Evolutionary conservation across 1,140 invertebrate genomes (phyloP).

Genomic region (Protaetia brevitarsis): DNA sequence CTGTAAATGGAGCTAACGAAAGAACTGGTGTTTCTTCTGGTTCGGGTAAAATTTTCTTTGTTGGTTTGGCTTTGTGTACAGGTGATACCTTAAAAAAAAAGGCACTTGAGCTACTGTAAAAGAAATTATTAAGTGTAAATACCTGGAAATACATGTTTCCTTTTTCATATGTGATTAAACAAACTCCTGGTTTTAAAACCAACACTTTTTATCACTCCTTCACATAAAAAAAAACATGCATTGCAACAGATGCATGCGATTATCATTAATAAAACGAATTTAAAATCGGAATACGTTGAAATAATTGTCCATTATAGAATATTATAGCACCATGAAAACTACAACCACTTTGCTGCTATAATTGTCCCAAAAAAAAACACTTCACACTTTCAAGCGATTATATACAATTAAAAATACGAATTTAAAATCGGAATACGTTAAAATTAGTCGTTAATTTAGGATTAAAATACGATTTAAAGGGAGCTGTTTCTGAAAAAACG

Average conservation of each 20-base stretch:
- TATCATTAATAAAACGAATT: neutral
- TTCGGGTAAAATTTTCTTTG: slow-evolving; percentile 40
- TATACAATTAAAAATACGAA: too few species aligned
- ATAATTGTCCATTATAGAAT: too few species aligned
- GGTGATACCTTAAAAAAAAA: slow-evolving; percentile 25
- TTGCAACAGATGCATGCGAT: neutral
- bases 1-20: slow-evolving; percentile 59
- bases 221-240: too few species aligned
- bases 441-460: too few species aligned
- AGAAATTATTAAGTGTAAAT: slow-evolving; percentile 27
- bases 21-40: slow-evolving; percentile 49
- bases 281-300: neutral
- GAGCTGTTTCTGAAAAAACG: neutral
- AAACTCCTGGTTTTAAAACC: too few species aligned
- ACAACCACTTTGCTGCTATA: too few species aligned
- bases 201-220: too few species aligned
- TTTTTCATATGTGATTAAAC: too few species aligned
- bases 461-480: neutral
- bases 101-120: slow-evolving; percentile 27
- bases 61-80: slow-evolving; percentile 50
- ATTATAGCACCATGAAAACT: too few species aligned
- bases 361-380: too few species aligned
- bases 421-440: too few species aligned
- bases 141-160: slow-evolving; percentile 47
- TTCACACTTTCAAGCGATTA: too few species aligned